Conservation (phyloP, 1,140 invertebrate genomes). For the Ruditapes philippinarum region DNA sequence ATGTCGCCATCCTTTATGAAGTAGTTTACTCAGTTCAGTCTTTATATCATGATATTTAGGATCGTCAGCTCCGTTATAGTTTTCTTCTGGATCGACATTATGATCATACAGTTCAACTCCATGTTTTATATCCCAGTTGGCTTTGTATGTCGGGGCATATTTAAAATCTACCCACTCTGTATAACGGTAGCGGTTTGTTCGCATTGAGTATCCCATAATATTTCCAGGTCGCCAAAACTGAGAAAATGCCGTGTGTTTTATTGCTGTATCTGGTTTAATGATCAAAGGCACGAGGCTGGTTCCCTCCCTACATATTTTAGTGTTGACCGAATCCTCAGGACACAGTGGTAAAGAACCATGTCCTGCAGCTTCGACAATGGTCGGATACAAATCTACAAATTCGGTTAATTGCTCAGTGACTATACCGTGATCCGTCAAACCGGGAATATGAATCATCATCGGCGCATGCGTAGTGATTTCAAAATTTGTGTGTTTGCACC, state of each 20-base stretch:
- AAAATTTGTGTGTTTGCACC: constrained; percentile 76
- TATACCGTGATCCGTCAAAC: constrained; percentile 59
- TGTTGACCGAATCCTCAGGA: constrained; percentile 77
- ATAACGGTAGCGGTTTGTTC: constrained; percentile 75
- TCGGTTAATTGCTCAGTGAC: constrained; percentile 88
- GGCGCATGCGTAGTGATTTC: constrained; percentile 74
- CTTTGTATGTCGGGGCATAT: constrained; percentile 86
- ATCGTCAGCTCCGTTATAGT: constrained; percentile 89
- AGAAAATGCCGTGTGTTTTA: constrained; percentile 89
- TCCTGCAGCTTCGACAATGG: constrained; percentile 91
- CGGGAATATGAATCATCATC: constrained; percentile 72
- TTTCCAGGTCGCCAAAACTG: constrained; percentile 94
- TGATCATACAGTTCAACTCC: constrained; percentile 89
- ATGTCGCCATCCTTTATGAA: constrained; percentile 78
- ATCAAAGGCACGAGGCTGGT: constrained; percentile 88
- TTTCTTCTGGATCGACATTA: constrained; percentile 89
- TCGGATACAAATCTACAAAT: constrained; percentile 94
- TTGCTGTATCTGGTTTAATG: constrained; percentile 13
- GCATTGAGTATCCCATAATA: constrained; percentile 93
- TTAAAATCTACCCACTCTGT: constrained; percentile 19
- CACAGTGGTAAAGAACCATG: constrained; percentile 89
- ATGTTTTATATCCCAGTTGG: constrained; percentile 90
- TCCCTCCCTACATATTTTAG: constrained; percentile 91
- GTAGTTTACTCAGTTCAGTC: constrained; percentile 67
- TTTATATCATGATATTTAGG: constrained; percentile 65